Percentiles rank a stretch among this genome's conserved stretches.
Conservation (phyloP, 2,888 invertebrate genomes). For the Strigamia crassipes region DNA sequence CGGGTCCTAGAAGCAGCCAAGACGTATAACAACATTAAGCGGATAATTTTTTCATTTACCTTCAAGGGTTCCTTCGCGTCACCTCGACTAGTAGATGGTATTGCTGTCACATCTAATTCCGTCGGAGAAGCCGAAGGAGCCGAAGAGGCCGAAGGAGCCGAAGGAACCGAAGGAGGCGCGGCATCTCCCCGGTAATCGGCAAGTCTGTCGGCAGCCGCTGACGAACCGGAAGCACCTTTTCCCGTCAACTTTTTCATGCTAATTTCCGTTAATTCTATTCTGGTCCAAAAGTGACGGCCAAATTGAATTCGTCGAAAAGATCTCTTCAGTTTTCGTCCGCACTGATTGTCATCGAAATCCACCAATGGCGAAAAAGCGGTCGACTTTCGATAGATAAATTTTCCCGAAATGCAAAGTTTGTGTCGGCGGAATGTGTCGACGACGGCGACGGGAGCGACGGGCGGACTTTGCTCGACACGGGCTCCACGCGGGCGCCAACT, state of each 20-base stretch:
- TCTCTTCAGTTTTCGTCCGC: too few species aligned
- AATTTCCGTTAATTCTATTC: not conserved
- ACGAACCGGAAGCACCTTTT: not conserved
- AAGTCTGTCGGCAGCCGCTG: slow-evolving; percentile 58
- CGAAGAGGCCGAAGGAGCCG: not conserved
- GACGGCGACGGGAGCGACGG: not conserved
- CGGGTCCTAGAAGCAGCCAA: too few species aligned
- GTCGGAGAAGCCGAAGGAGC: not conserved
- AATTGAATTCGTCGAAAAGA: too few species aligned
- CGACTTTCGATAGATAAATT: not conserved
- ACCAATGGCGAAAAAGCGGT: too few species aligned
- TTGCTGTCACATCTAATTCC: not conserved
- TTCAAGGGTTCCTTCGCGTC: not conserved
- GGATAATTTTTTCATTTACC: not conserved
- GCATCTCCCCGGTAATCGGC: slow-evolving; percentile 58
- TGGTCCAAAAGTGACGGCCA: not conserved
- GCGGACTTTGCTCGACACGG: not conserved
- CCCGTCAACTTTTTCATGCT: slow-evolving; percentile 8
- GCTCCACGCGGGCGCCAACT: not conserved
- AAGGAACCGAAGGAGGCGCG: not conserved
- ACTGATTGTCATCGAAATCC: too few species aligned
- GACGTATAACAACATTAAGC: too few species aligned
- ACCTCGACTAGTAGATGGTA: not conserved
- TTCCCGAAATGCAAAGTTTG: not conserved
- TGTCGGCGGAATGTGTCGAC: too few species aligned